phyloP scores from a whole-genome alignment of 2,113 vertebrate genomes.

The Anoura caudifer region DNA sequence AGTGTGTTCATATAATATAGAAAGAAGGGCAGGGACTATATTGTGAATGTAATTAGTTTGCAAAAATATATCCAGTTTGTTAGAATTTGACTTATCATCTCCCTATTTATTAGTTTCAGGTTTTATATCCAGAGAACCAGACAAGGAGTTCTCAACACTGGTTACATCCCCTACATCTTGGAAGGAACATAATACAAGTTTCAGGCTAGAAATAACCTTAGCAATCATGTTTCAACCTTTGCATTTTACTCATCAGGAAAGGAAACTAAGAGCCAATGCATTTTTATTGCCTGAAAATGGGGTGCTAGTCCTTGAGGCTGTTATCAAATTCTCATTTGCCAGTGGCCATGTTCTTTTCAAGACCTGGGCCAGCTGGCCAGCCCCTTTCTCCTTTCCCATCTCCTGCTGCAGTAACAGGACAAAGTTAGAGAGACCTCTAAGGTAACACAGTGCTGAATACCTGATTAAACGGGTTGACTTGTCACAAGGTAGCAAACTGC shows the following conservation, averaged over 20 bases:
- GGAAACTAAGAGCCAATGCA: neutral
- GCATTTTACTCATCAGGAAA: neutral
- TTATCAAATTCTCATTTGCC: neutral
- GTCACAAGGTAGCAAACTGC: neutral
- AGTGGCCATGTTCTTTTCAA: neutral
- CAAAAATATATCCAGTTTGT: neutral
- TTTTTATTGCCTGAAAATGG: neutral
- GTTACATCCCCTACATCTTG: neutral
- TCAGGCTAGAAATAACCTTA: neutral
- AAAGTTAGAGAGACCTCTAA: neutral
- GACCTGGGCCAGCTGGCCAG: neutral
- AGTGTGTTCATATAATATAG: neutral
- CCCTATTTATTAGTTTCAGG: neutral
- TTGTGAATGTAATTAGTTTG: conserved; percentile 6
- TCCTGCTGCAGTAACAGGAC: neutral
- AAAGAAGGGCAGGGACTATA: neutral
- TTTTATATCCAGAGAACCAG: neutral
- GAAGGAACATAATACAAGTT: neutral
- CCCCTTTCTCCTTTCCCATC: neutral
- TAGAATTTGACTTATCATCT: neutral
- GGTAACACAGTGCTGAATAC: neutral
- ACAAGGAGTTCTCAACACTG: neutral
- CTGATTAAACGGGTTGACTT: neutral
- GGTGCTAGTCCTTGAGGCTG: neutral
- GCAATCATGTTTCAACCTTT: neutral